A percentile compares a stretch with the other conserved stretches of the same genome.
Evolutionary conservation across 2,888 invertebrate genomes (phyloP).

Genomic region (Prenolepis imparis): DNA sequence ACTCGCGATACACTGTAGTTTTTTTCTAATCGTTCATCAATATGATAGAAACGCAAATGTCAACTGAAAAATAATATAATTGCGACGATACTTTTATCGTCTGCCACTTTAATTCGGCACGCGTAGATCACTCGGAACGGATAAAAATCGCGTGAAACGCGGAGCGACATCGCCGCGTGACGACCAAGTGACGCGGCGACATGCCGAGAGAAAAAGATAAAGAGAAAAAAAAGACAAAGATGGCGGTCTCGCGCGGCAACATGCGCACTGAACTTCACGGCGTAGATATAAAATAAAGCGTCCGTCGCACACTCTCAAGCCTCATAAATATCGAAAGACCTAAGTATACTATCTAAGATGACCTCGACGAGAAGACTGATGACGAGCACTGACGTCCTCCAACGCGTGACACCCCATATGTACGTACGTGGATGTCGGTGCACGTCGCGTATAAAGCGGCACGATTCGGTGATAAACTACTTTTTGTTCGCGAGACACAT

Average conservation of each 20-base stretch:
- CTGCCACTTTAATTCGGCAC: not conserved
- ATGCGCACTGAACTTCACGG: constrained; percentile 48
- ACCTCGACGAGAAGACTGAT: constrained; percentile 26
- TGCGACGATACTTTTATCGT: not conserved
- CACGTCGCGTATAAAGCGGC: not conserved
- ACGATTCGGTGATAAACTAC: constrained; percentile 12
- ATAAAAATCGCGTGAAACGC: not conserved
- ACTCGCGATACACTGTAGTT: not conserved
- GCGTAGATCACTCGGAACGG: not conserved
- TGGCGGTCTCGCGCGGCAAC: constrained; percentile 33
- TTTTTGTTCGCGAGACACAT: not conserved
- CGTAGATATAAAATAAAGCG: not conserved
- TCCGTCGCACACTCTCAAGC: not conserved
- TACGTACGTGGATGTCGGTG: not conserved
- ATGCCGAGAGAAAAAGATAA: not conserved
- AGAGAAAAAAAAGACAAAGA: constrained; percentile 8
- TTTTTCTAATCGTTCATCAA: not conserved
- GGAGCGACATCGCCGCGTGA: not conserved
- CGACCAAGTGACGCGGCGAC: not conserved
- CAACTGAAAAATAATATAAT: not conserved
- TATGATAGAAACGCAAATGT: not conserved
- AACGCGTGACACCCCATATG: not conserved
- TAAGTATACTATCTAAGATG: constrained; percentile 31
- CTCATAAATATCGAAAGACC: constrained; percentile 39
- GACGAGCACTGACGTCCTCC: not conserved